A percentile compares a stretch with the other conserved stretches of the same genome.
Conservation (phyloP, 2,113 vertebrate genomes). For the Heterocephalus glaber region DNA sequence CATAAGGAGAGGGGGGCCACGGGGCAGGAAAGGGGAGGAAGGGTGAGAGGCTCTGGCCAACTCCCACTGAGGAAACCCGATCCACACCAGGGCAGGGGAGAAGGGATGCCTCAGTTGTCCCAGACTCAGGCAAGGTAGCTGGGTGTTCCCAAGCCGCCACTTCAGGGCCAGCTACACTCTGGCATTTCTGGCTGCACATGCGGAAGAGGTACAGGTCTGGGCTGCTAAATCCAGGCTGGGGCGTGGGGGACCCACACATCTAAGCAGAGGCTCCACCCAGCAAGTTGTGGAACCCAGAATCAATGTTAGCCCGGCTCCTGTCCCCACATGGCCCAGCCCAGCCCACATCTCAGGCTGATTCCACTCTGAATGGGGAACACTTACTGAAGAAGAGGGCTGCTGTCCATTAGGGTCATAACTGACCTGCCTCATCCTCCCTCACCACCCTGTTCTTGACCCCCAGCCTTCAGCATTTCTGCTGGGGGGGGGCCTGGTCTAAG, state of each 20-base stretch:
- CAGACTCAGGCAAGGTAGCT: neutral
- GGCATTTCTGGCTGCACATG: neutral
- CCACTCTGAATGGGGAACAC: neutral
- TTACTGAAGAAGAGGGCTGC: neutral
- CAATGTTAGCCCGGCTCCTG: neutral
- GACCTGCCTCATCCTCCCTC: neutral
- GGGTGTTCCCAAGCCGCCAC: neutral
- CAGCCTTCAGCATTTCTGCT: neutral
- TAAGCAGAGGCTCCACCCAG: neutral
- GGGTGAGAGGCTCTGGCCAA: neutral
- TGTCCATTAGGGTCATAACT: neutral
- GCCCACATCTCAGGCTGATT: accelerated
- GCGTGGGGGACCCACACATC: accelerated
- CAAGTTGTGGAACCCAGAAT: neutral
- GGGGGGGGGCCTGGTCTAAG: neutral
- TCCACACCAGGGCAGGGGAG: neutral
- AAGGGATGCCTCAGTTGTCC: neutral
- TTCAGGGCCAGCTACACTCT: neutral
- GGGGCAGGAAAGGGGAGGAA: neutral
- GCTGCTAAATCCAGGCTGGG: neutral
- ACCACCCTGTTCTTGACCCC: neutral
- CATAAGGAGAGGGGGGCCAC: neutral
- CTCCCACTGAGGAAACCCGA: neutral
- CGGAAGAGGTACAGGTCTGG: neutral
- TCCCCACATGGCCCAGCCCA: too few relatives aligned